Conservation (phyloP, 2,113 vertebrate species). For the Echinops telfairi region DNA sequence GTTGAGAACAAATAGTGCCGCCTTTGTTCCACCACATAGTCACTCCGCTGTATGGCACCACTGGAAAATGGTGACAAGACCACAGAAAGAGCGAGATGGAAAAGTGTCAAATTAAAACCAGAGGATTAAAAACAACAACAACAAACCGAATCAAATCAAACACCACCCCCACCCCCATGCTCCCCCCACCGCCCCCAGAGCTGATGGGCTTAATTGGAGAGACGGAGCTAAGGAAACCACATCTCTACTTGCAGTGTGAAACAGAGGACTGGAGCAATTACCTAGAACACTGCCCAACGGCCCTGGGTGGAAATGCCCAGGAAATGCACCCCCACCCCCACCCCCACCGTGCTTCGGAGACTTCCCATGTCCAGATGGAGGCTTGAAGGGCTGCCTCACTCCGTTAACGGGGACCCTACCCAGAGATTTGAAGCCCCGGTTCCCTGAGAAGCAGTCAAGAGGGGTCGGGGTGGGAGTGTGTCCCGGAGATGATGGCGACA, state of each 20-base stretch:
- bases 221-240: slow-evolving; percentile 56
- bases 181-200: background rate
- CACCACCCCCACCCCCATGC: too few relatives aligned
- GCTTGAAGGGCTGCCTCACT: background rate
- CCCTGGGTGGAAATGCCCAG: background rate
- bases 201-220: slow-evolving; percentile 57
- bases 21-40: slow-evolving; percentile 55
- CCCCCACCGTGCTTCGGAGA: background rate
- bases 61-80: slow-evolving; percentile 55
- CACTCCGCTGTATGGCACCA: slow-evolving; percentile 33
- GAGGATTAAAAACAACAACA: background rate
- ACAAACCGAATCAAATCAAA: too few relatives aligned
- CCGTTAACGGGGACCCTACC: background rate
- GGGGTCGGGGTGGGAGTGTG: background rate
- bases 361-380: background rate
- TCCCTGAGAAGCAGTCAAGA: background rate
- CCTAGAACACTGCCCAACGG: slow-evolving; percentile 48
- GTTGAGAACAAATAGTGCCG: slow-evolving; percentile 46
- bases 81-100: slow-evolving; percentile 62
- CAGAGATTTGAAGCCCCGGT: background rate
- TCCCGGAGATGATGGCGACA: background rate
- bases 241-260: slow-evolving; percentile 62
- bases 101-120: slow-evolving; percentile 56
- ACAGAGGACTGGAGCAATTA: slow-evolving; percentile 57
- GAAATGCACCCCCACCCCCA: too few relatives aligned